Conservation (phyloP, 1,140 invertebrate genomes). For the Aphelinus certus region DNA sequence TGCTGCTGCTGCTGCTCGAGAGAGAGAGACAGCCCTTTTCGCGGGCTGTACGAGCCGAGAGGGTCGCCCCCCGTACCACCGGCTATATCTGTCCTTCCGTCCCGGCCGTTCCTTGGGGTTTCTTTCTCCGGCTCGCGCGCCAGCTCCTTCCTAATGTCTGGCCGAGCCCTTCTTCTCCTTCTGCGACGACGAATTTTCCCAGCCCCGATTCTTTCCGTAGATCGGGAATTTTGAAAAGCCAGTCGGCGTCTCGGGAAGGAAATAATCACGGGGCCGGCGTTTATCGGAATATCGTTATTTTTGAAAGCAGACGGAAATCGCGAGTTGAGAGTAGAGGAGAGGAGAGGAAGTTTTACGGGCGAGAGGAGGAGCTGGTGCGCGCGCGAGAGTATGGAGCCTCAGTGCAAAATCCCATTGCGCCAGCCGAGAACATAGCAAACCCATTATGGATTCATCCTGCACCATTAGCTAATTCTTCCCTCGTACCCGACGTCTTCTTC, state of each 20-base stretch:
- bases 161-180: slow-evolving; percentile 42
- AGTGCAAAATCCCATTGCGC: slow-evolving; percentile 59
- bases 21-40: slow-evolving; percentile 34
- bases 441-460: slow-evolving; percentile 67
- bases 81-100: slow-evolving; percentile 62
- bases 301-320: too few relatives aligned
- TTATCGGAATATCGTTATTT: too few relatives aligned
- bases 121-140: slow-evolving; percentile 42
- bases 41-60: background rate
- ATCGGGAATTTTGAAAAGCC: background rate
- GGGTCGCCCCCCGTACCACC: slow-evolving; percentile 4
- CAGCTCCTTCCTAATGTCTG: background rate
- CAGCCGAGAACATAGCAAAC: slow-evolving; percentile 62
- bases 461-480: slow-evolving; percentile 66
- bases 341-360: too few relatives aligned
- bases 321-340: slow-evolving; percentile 27
- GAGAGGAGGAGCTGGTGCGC: too few relatives aligned
- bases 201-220: slow-evolving; percentile 43
- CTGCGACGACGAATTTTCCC: slow-evolving; percentile 41
- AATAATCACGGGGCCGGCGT: too few relatives aligned
- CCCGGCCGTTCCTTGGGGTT: slow-evolving; percentile 61
- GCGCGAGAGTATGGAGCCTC: too few relatives aligned
- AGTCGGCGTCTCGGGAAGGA: background rate
- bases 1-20: background rate
- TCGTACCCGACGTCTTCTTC: slow-evolving; percentile 45